Base-by-base conservation (phyloP, 1,140 invertebrate genomes). In the Drosophila nebulosa region DNA sequence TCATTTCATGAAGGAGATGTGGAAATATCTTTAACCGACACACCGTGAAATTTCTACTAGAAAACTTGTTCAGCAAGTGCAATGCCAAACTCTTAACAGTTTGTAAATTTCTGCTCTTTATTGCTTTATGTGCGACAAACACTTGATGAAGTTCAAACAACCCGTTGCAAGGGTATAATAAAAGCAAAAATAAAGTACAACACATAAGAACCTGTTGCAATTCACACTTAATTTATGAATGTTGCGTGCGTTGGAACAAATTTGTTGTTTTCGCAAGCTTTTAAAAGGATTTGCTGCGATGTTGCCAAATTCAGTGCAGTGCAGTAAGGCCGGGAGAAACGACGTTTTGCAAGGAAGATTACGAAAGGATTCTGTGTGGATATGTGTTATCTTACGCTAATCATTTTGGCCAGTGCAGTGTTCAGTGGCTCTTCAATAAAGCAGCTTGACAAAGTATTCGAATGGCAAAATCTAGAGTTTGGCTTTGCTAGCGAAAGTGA, bases 221-320 rank as follows among this genome's bases (percentile, higher is more conserved):
- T 46, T 46, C 7, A 46, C n/a, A 46, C 39, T 46, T 46, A 46
- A 46, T 46, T 46, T 46, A 46, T 46, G 39, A 46, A 46, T 46
- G 39, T 16, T 46, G 0, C 6, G 14, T 10, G 14, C 16, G n/a
- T n/a, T 21, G 39, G 21, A 46, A 46, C 10, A 7, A 46, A 46
- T 46, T 16, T 46, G 39, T 46, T 46, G 39, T 46, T 46, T 46
- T 18, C 9, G 39, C 16, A 46, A 46, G 39, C 39, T 46, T 46
- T 46, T 46, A 46, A 46, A 46, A 46, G 39, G 39, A 46, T 46
- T 46, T 46, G 7, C 16, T 21, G 6, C 4, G 39, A 46, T 18
- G 16, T 18, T 10, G 6, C 39, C 21, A 16, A 3, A 10, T 9
- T 46, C 39, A 46, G 16, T 46, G 16, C 18, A 16, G 16, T 18